Evolutionary conservation across 2,797 vertebrate species (phyloP).

Genomic region (Alcedo atthis): DNA sequence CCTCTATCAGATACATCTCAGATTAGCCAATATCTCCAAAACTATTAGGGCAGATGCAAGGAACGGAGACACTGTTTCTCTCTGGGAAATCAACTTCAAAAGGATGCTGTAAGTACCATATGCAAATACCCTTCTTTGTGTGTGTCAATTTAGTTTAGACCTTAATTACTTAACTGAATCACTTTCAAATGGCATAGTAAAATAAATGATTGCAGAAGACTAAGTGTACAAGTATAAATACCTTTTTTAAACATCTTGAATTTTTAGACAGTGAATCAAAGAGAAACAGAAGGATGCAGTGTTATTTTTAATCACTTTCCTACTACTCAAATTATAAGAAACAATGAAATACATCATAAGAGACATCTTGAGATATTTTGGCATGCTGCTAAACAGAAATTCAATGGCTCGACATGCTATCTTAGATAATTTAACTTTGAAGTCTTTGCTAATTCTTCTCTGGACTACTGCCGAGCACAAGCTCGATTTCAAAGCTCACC

Average conservation of each 20-base stretch:
- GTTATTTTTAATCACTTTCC: slow-evolving; percentile 36
- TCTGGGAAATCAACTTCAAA: background rate
- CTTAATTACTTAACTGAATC: slow-evolving; percentile 48
- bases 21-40: background rate
- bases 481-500: slow-evolving; percentile 13
- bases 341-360: slow-evolving; percentile 31
- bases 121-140: slow-evolving; percentile 8
- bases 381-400: slow-evolving; percentile 30
- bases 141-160: slow-evolving; percentile 28
- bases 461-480: background rate
- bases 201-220: slow-evolving; percentile 25
- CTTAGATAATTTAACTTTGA: slow-evolving; percentile 28
- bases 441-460: slow-evolving; percentile 29
- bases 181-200: slow-evolving; percentile 28
- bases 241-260: slow-evolving; percentile 35
- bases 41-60: background rate
- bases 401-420: slow-evolving; percentile 19
- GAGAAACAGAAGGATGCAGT: slow-evolving; percentile 1
- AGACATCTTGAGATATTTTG: slow-evolving; percentile 47
- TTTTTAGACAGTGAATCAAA: slow-evolving; percentile 40
- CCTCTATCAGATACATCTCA: background rate
- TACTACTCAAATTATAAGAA: slow-evolving; percentile 23
- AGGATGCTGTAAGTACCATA: background rate
- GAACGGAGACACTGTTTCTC: background rate
- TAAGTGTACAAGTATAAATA: slow-evolving; percentile 7